Conservation (phyloP, 2,888 invertebrate species). For the Amorpha juglandis region DNA sequence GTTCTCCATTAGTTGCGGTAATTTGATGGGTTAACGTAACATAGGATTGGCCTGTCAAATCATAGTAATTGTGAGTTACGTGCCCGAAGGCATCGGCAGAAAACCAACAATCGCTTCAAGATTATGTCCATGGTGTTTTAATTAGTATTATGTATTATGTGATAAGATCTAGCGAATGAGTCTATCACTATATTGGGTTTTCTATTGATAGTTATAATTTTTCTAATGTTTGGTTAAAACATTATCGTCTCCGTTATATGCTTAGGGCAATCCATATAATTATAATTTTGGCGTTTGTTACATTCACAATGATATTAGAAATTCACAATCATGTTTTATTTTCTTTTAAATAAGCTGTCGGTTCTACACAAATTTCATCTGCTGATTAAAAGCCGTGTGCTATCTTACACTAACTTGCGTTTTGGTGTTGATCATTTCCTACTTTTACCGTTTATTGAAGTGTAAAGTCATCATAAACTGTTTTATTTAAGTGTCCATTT, state of each 20-base stretch:
- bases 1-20: conserved; percentile 13
- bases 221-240: too few relatives aligned
- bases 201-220: too few relatives aligned
- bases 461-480: neutral
- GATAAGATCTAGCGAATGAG: too few relatives aligned
- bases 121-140: too few relatives aligned
- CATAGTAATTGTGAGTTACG: neutral
- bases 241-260: too few relatives aligned
- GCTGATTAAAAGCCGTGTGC: conserved; percentile 6
- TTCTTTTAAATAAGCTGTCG: neutral
- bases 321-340: neutral
- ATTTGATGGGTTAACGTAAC: neutral
- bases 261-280: too few relatives aligned
- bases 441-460: neutral
- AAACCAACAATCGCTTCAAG: too few relatives aligned
- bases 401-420: neutral
- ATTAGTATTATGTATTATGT: too few relatives aligned
- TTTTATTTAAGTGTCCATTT: neutral
- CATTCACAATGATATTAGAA: too few relatives aligned
- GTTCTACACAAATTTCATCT: neutral
- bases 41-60: neutral
- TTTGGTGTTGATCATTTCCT: neutral
- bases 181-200: too few relatives aligned
- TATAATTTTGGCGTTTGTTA: too few relatives aligned
- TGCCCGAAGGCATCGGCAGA: too few relatives aligned